Base-by-base conservation (phyloP, 2,797 vertebrate genomes). In the Epinephelus coioides region DNA sequence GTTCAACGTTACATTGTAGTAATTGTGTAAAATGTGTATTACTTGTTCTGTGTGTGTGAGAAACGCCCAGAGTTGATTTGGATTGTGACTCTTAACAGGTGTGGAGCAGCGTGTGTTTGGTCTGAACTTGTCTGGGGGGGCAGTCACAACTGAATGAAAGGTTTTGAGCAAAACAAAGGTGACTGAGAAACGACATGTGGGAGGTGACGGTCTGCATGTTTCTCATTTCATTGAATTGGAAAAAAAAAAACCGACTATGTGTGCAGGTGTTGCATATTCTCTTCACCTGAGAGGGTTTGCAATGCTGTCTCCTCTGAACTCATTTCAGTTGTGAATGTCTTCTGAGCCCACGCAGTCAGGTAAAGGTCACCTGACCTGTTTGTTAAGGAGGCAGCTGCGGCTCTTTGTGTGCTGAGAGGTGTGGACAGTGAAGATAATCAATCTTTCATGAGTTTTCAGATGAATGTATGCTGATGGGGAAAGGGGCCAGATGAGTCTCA, bases 161-260 rank as follows among this genome's bases (percentile, higher is more conserved):
- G 30, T 6, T 51, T 30, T 50, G 11, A 61, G 46, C 40, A 19
- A 40, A 55, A 34, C 30, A 38, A 51, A 56, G 50, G 18, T 30
- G 53, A 65, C 13, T 44, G 63, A 75, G 9, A 73, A 73, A 71
- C 55, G 21, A 57, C 69, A 40, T 10, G 56, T 76, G 63, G 63
- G 63, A 19, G 73, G 47, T 43, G 40, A 34, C 34, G 7, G 34
- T 34, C 34, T 34, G 34, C 34, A 8, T 43, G 40, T 43, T 55
- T 30, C 19, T 43, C 50, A 15, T 51, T 34, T 34, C 34, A 34
- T 34, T 34, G 34, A 34, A 34, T 6, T 7, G 34, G 0, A 8
- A 34, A 34, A 27, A 27, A 27, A 27, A 44, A 40, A 11, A 4
- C 13, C 30, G 27, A 0, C 4, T 8, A 27, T 27, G 15, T 25